Evolutionary conservation across 2,797 vertebrate genomes (phyloP).

Genomic region (Geotrypetes seraphini): DNA sequence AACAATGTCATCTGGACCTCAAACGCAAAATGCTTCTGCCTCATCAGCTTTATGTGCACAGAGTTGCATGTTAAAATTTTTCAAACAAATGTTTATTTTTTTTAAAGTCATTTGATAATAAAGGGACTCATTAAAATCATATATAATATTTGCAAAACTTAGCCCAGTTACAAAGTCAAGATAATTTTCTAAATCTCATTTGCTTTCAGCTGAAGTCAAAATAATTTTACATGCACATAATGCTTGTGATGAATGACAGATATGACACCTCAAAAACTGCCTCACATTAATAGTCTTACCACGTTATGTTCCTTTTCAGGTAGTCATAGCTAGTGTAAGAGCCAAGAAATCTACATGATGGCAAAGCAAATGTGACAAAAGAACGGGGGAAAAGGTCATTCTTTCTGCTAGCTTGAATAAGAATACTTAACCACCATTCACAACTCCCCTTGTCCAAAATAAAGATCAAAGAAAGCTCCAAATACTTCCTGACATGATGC

Average conservation of each 20-base stretch:
- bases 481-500: not conserved
- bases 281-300: slow-evolving; percentile 59
- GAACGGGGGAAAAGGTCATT: slow-evolving; percentile 57
- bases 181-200: too few species aligned
- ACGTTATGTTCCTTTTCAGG: slow-evolving; percentile 67
- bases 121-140: too few species aligned
- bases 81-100: too few species aligned
- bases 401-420: slow-evolving; percentile 26
- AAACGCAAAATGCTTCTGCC: slow-evolving; percentile 40
- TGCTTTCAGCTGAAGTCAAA: not conserved
- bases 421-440: too few species aligned
- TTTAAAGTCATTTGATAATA: too few species aligned
- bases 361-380: slow-evolving; percentile 61
- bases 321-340: slow-evolving; percentile 65
- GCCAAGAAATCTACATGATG: slow-evolving; percentile 63
- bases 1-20: slow-evolving; percentile 43
- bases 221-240: slow-evolving; percentile 51
- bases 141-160: too few species aligned
- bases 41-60: slow-evolving; percentile 54
- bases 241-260: slow-evolving; percentile 42
- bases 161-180: too few species aligned
- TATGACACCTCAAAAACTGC: slow-evolving; percentile 46
- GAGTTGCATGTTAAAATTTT: not conserved
- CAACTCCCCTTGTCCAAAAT: too few species aligned
- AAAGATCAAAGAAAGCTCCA: too few species aligned